Base-by-base conservation (phyloP, 64 coral and sea anemone species). In the Anthopleura sola region DNA sequence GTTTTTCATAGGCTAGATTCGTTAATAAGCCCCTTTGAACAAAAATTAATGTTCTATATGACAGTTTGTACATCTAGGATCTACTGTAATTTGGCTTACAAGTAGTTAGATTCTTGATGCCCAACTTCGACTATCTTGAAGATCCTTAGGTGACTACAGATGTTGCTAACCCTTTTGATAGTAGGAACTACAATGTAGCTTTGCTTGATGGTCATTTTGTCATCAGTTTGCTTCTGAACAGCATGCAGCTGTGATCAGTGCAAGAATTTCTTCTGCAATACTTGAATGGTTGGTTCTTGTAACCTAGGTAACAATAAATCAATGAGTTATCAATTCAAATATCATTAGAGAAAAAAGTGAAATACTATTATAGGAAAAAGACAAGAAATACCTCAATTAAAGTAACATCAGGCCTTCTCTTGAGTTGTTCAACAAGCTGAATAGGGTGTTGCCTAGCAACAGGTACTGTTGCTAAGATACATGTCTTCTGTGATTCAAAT, bases 371-470 rank as follows among this genome's bases (percentile, higher is more conserved):
- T 7, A 6, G 5, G 6, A 62, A 62, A 23, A 7, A n/a, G 24
- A 62, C 24, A 26, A 62, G 6, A 62, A 60, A 68, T 83, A 90
- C 94, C 90, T 97, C 94, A 69, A 97, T 79, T 20, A 97, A 68
- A 11, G 69, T 90, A 64, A 90, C 87, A 81, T 97, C 94, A 69
- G 24, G 47, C 46, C 90, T 89, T 18, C 37, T 54, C 46, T 97
- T 97, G 23, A 97, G 85, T 74, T 93, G 89, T 49, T 92, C 94
- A 48, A 97, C 94, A 90, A 97, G 86, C 53, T 66, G 78, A 53
- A 97, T 92, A 2, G 39, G 83, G 21, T 82, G 84, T 83, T 92
- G 94, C 81, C 60, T 92, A 38, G 94, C 80, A 29, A 97, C 47
- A 55, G 94, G 94, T 17, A 97, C 94, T 83, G 94, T 89, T 31